phyloP scores from a whole-genome alignment of 1,140 invertebrate genomes.

The Bombus confusus region DNA sequence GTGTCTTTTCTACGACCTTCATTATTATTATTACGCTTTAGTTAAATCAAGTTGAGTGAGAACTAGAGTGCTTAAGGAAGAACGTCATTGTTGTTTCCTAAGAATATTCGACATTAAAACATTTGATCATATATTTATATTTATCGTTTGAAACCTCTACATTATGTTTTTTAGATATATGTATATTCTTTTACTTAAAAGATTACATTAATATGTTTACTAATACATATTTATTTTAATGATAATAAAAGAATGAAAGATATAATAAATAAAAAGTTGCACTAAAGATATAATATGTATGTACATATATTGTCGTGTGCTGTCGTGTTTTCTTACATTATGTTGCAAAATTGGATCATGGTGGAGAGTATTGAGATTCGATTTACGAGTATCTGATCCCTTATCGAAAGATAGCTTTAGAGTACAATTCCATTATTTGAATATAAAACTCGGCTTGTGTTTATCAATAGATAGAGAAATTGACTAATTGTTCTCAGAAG shows the following conservation, averaged over 20 bases:
- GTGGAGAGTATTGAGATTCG: background rate
- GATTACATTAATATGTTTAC: background rate
- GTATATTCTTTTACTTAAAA: background rate
- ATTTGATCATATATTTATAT: background rate
- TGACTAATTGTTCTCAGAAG: background rate
- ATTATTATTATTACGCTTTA: slow-evolving; percentile 14
- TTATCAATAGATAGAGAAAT: background rate
- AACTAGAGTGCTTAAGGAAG: background rate
- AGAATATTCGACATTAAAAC: background rate
- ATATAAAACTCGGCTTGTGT: background rate
- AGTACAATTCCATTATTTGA: background rate
- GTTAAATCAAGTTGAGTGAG: background rate
- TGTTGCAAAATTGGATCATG: background rate
- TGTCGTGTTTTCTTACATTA: background rate
- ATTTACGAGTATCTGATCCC: background rate
- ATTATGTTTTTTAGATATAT: background rate
- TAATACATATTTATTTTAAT: background rate
- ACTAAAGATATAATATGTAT: background rate
- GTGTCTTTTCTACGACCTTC: slow-evolving; percentile 1
- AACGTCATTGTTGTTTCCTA: background rate
- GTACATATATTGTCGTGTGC: background rate
- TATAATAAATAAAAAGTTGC: background rate
- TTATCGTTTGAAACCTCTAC: background rate
- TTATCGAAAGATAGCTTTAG: background rate
- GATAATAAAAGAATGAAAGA: background rate